phyloP scores from a whole-genome alignment of 2,888 invertebrate species.

The Hyposoter dolosus region DNA sequence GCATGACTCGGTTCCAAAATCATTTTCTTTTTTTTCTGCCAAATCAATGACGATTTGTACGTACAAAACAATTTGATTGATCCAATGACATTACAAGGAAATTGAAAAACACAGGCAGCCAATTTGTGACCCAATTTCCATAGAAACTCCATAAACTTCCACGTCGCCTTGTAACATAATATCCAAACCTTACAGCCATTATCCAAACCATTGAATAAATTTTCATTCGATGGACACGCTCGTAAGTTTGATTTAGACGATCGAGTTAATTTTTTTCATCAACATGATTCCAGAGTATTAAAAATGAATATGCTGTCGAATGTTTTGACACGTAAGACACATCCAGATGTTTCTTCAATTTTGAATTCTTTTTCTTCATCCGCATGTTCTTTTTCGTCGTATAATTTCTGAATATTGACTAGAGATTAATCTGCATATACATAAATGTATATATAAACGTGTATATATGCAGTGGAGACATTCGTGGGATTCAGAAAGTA shows the following conservation, averaged over 20 bases:
- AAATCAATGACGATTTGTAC: background rate
- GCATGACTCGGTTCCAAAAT: background rate
- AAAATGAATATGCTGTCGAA: background rate
- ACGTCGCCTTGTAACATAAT: background rate
- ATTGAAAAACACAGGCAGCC: no score
- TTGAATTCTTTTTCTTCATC: background rate
- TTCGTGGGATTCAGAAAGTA: constrained; percentile 39
- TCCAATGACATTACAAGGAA: background rate
- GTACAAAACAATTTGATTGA: background rate
- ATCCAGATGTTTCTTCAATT: background rate
- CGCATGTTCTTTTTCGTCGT: background rate
- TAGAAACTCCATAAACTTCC: background rate
- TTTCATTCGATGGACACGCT: background rate
- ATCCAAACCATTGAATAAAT: background rate
- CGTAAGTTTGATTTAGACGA: background rate
- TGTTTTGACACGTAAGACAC: background rate
- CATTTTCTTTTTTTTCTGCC: background rate
- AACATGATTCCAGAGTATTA: background rate
- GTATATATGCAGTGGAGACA: background rate
- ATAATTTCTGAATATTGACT: background rate
- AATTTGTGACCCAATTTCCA: background rate
- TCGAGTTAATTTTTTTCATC: background rate
- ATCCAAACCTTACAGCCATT: no score
- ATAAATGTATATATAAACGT: constrained; percentile 7
- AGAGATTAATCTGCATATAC: background rate